These are phyloP conservation scores for Cettia cetti DNA, from an alignment of 2,113 vertebrate species.

Conservation along the genomic window DNA sequence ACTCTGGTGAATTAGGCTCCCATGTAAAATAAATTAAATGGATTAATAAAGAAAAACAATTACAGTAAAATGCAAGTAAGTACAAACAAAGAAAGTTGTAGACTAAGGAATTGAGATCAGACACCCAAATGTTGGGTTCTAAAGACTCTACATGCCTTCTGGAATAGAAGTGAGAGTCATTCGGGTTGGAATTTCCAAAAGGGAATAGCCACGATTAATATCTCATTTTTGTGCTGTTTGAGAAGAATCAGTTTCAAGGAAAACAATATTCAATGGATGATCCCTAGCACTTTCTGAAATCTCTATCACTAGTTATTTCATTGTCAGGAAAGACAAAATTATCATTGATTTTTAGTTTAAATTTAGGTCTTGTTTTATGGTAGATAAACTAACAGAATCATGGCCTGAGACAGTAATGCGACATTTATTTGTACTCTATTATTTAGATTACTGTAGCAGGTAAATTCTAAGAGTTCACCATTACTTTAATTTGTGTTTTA, in stretches of 20 bases:
- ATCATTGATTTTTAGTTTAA: neutral
- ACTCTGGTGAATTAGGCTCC: neutral
- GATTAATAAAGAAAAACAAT: neutral
- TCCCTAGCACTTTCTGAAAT: neutral
- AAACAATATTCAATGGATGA: neutral
- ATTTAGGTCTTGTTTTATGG: neutral
- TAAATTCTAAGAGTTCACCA: neutral
- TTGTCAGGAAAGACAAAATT: neutral
- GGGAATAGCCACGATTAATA: neutral
- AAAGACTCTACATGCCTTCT: neutral
- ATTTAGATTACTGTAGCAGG: neutral
- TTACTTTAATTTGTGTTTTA: neutral
- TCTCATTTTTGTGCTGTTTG: neutral
- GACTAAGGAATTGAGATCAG: neutral
- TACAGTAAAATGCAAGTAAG: neutral
- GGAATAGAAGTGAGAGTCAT: neutral
- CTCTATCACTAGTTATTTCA: neutral
- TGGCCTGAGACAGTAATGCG: neutral
- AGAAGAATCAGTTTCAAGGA: neutral
- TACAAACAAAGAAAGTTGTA: neutral
- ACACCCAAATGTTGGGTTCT: neutral
- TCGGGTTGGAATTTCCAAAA: neutral
- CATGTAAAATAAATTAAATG: neutral
- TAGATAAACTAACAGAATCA: neutral
- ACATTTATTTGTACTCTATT: neutral